A percentile compares a stretch with the other conserved stretches of the same genome.
Evolutionary conservation across 2,113 vertebrate genomes (phyloP).

Genomic region (Laticauda laticaudata): DNA sequence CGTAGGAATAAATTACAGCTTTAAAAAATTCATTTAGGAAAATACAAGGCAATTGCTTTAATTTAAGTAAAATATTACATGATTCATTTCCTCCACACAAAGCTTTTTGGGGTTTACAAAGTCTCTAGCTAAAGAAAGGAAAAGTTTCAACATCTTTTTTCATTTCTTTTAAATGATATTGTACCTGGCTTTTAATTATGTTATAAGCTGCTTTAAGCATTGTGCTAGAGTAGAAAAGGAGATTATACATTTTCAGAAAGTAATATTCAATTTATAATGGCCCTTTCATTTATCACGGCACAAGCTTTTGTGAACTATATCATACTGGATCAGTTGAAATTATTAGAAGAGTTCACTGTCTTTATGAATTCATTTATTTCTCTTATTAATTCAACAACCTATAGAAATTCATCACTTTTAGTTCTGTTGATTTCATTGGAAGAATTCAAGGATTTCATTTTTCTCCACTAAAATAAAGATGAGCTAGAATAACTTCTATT

Average conservation of each 20-base stretch:
- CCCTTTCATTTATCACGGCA: not conserved
- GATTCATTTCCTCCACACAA: not conserved
- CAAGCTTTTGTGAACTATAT: not conserved
- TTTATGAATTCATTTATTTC: not conserved
- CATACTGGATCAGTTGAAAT: not conserved
- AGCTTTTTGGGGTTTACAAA: not conserved
- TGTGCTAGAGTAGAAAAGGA: not conserved
- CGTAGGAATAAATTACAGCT: not conserved
- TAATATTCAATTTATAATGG: not conserved
- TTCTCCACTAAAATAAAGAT: not conserved
- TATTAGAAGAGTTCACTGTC: not conserved
- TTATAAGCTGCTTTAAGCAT: not conserved
- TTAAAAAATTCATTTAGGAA: not conserved
- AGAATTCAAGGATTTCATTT: not conserved
- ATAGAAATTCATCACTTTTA: not conserved
- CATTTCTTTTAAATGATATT: not conserved
- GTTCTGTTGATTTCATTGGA: not conserved
- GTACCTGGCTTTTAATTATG: not conserved
- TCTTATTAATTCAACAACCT: not conserved
- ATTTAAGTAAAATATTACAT: not conserved
- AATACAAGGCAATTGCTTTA: not conserved
- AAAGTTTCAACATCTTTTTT: not conserved
- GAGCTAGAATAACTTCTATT: not conserved
- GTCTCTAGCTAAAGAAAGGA: not conserved
- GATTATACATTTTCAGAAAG: not conserved